Evolutionary conservation across 2,113 vertebrate species (phyloP).

Genomic region (Sapayoa aenigma): DNA sequence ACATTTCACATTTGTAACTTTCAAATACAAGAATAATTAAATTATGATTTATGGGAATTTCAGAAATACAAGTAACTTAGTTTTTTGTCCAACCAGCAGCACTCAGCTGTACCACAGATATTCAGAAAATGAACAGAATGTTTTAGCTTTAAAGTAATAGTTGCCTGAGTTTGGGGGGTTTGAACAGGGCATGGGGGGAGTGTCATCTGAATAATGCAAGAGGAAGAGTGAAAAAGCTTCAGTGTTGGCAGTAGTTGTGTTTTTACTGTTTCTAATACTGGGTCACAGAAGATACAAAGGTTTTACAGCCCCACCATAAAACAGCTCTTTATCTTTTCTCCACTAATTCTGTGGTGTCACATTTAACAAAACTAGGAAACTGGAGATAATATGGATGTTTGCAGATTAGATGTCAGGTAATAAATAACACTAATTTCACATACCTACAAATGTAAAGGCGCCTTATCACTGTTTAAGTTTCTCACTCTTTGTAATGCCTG

Average conservation of each 20-base stretch:
- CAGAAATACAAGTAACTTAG: neutral
- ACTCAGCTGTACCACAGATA: neutral
- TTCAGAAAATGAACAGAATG: neutral
- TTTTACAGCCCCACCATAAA: conserved; percentile 76
- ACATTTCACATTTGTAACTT: neutral
- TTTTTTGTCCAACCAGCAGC: neutral
- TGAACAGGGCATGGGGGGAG: too few species aligned
- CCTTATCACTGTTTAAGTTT: conserved; percentile 76
- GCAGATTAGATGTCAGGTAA: conserved; percentile 74
- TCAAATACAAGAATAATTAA: neutral
- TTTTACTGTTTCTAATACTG: conserved; percentile 59
- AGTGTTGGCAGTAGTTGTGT: neutral
- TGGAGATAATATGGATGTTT: conserved; percentile 76
- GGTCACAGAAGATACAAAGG: conserved; percentile 68
- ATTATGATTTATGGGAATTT: neutral
- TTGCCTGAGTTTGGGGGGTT: neutral
- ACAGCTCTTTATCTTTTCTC: conserved; percentile 73
- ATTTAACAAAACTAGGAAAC: conserved; percentile 78
- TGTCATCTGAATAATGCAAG: conserved; percentile 11
- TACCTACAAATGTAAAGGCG: conserved; percentile 73
- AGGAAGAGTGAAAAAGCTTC: conserved; percentile 6
- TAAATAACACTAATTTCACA: conserved; percentile 81
- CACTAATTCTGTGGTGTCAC: conserved; percentile 69
- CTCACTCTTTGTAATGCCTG: conserved; percentile 72
- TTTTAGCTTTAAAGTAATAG: neutral